Conservation (phyloP, 2,888 invertebrate genomes). For the Dioctria rufipes region DNA sequence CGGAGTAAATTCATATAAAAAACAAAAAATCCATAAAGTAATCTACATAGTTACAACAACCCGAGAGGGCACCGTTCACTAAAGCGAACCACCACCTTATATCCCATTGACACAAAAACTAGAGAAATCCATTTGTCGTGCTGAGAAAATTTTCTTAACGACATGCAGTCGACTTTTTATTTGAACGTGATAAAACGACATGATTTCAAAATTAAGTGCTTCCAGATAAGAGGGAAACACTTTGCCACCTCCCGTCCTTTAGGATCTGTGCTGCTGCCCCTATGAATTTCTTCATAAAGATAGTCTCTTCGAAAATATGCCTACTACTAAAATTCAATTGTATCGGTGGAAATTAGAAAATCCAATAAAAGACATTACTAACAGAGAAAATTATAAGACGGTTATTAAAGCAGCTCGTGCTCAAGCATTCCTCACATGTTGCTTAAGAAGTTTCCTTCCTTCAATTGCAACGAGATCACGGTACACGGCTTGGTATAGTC, state of each 20-base stretch:
- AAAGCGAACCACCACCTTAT: not conserved
- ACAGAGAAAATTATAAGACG: conserved; percentile 53
- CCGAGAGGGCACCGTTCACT: no score
- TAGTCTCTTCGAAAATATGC: no score
- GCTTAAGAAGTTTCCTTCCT: conserved; percentile 24
- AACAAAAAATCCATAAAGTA: no score
- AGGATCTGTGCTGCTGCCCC: no score
- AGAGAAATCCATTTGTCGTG: conserved; percentile 38
- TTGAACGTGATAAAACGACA: conserved; percentile 40
- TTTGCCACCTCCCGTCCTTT: no score
- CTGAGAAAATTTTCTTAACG: conserved; percentile 8
- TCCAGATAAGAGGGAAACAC: conserved; percentile 6
- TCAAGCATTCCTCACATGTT: conserved; percentile 47
- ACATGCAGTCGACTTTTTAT: not conserved
- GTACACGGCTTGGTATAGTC: not conserved
- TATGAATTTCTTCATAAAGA: no score
- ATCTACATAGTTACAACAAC: no score
- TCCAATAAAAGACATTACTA: conserved; percentile 53
- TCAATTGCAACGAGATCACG: not conserved
- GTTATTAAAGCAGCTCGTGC: conserved; percentile 52
- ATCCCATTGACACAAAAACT: conserved; percentile 38
- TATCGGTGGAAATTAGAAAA: conserved; percentile 54
- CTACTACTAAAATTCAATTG: not conserved
- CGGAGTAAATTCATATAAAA: no score
- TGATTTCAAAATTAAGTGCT: conserved; percentile 39